These are phyloP conservation scores for Aplysia californica DNA, from an alignment of 1,140 invertebrate species.

Conservation along the genomic window DNA sequence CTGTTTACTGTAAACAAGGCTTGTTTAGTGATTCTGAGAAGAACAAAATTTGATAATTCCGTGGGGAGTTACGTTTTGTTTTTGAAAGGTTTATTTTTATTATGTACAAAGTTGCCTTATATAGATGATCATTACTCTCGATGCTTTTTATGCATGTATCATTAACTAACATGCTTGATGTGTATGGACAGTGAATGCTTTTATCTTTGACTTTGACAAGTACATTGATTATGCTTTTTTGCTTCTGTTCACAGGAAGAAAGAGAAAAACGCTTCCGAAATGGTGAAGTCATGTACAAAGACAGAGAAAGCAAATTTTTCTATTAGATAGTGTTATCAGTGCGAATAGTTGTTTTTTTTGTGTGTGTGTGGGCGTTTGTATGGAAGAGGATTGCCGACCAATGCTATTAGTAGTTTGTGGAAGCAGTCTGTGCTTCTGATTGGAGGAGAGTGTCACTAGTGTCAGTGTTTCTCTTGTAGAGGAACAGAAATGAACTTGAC, in stretches of 20 bases:
- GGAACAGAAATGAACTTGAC: too few species aligned
- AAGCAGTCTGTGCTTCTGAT: neutral
- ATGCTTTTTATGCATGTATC: neutral
- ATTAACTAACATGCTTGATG: too few species aligned
- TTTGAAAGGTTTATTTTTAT: neutral
- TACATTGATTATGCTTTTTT: neutral
- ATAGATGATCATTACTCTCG: neutral
- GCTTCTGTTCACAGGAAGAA: conserved; percentile 13
- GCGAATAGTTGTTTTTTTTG: neutral
- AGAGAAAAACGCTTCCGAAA: conserved; percentile 20
- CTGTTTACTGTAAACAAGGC: too few species aligned
- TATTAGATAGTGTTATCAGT: conserved; percentile 2
- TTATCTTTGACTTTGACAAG: neutral
- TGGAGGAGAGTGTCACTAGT: neutral
- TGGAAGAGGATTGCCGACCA: neutral
- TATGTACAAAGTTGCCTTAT: neutral
- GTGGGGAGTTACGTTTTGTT: neutral
- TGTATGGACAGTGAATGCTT: neutral
- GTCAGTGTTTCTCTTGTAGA: neutral
- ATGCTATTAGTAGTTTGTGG: neutral
- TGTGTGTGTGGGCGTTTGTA: neutral
- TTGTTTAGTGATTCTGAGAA: too few species aligned
- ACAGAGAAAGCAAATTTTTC: conserved; percentile 8
- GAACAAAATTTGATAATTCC: too few species aligned
- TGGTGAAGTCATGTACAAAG: conserved; percentile 31